Conservation (phyloP, 2,888 invertebrate species). For the Exocentrus adspersus region DNA sequence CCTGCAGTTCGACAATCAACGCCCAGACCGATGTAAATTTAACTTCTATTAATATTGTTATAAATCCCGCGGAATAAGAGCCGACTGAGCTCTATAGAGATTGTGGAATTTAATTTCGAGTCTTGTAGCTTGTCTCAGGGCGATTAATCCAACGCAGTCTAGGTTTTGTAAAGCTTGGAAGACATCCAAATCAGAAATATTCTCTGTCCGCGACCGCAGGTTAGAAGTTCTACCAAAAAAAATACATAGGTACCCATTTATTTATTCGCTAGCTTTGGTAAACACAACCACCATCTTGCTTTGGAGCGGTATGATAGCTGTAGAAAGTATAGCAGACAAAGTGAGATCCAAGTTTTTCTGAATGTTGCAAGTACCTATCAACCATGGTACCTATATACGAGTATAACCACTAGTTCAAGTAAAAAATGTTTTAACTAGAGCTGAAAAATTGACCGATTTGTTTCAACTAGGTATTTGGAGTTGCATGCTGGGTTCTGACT, state of each 20-base stretch:
- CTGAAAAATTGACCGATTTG: too few relatives aligned
- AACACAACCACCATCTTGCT: too few relatives aligned
- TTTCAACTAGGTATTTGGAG: too few relatives aligned
- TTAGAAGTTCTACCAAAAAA: constrained; percentile 4
- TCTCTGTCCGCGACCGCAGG: constrained; percentile 27
- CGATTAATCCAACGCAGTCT: constrained; percentile 51
- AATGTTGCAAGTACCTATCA: too few relatives aligned
- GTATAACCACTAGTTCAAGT: too few relatives aligned
- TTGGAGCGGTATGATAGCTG: too few relatives aligned
- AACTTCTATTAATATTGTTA: constrained; percentile 47
- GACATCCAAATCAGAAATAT: constrained; percentile 44
- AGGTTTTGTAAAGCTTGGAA: constrained; percentile 41
- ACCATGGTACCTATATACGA: too few relatives aligned
- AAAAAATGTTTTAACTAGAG: too few relatives aligned
- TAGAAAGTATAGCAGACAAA: too few relatives aligned
- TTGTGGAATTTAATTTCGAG: constrained; percentile 55
- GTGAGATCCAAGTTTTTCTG: too few relatives aligned
- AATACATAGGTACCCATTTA: constrained; percentile 6
- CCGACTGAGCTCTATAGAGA: constrained; percentile 36
- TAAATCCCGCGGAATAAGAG: constrained; percentile 41
- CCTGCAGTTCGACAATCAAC: background rate
- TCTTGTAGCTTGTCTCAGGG: constrained; percentile 48
- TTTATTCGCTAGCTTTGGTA: too few relatives aligned
- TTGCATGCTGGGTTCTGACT: too few relatives aligned
- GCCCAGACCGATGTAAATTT: constrained; percentile 33